Base-by-base conservation (phyloP, 2,797 vertebrate genomes). In the Halcyon badia region DNA sequence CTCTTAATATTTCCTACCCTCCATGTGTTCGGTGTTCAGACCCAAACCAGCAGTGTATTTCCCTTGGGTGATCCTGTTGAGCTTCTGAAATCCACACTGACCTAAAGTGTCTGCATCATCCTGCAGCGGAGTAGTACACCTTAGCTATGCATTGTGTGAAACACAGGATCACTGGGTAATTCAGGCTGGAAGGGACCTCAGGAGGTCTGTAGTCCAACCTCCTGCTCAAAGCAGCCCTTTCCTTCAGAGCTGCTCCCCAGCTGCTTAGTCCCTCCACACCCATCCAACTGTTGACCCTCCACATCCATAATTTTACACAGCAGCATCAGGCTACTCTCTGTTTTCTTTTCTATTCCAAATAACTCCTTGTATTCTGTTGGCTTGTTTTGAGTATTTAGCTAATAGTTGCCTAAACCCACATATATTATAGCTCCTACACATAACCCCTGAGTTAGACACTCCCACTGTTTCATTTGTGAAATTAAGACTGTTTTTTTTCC, bases 181-280 rank as follows among this genome's bases (percentile, higher is more conserved):
- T 78, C 44, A 61, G 33, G 30, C 21, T 84, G 42, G 46, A 82
- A 76, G 33, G 22, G 31, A 76, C 26, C 54, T 79, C 54, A 30
- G 7, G 21, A 75, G 46, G 46, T 48, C 22, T 48, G 21, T 24
- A 48, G 46, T 48, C 46, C 46, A 48, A 48, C 46, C 46, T 81
- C 37, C 52, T 72, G 15, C 37, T 90, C 77, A 76, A 80, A 26
- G 17, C 30, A 33, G 66, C 19, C n/a, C 26, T 44, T 64, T 48
- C 57, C 57, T 4, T 2, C 10, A 78, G 72, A 89, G 18, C 48
- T 51, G 30, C 22, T 60, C 18, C 56, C 16, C 52, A 75, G 20
- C 12, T 0, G 0, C 41, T 39, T 52, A 81, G 46, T 14, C 9
- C 7, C 22, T 22, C 7, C 6, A 5, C 4, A 42, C 16, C 30